phyloP scores from a whole-genome alignment of 2,797 vertebrate species.

The Pangasius mekongensis region DNA sequence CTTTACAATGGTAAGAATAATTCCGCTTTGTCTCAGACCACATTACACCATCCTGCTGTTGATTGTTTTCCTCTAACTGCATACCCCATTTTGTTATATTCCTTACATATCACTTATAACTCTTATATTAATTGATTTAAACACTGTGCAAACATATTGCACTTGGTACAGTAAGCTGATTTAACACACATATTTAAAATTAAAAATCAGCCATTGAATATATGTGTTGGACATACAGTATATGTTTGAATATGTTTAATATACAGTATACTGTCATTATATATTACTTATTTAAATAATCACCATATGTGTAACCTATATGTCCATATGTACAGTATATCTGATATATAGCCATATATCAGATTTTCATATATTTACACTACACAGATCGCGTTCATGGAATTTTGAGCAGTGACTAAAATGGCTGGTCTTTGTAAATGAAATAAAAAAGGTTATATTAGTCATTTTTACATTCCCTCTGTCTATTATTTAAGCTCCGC shows the following conservation, averaged over 20 bases:
- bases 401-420: neutral
- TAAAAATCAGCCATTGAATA: neutral
- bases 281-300: neutral
- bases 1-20: neutral
- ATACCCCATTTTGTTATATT: neutral
- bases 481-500: neutral
- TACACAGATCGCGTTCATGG: neutral
- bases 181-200: neutral
- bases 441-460: neutral
- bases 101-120: neutral
- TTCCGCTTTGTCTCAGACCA: neutral
- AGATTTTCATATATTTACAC: neutral
- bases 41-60: neutral
- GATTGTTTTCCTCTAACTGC: neutral
- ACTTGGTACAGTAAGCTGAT: neutral
- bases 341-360: neutral
- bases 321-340: neutral
- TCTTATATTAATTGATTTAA: neutral
- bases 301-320: neutral
- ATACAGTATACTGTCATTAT: neutral
- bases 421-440: neutral
- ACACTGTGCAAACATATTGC: neutral
- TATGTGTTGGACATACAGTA: neutral
- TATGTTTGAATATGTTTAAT: neutral
- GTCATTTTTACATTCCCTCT: neutral